Evolutionary conservation across 2,797 vertebrate species (phyloP).

Genomic region (Tragelaphus eurycerus): DNA sequence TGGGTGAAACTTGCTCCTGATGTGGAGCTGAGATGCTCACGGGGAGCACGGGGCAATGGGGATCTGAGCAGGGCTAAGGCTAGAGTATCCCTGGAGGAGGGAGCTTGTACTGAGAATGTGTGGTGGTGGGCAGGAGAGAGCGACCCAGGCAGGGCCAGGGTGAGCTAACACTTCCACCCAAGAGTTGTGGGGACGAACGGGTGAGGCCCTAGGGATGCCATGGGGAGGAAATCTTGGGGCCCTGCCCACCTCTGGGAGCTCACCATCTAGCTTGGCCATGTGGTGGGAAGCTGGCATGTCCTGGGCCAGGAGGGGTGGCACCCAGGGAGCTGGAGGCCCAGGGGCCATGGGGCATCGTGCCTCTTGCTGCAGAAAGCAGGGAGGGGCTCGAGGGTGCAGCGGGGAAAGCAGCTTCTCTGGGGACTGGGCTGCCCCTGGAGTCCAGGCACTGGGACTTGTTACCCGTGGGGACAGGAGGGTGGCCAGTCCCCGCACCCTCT

Average conservation of each 20-base stretch:
- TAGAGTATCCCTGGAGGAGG: not conserved
- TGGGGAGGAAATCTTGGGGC: not conserved
- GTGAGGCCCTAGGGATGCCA: too few relatives aligned
- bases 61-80: not conserved
- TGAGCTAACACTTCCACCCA: too few relatives aligned
- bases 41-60: rapidly evolving
- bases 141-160: not conserved
- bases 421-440: not conserved
- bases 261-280: rapidly evolving
- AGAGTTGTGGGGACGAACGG: not conserved
- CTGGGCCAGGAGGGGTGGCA: too few relatives aligned
- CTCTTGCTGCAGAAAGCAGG: not conserved
- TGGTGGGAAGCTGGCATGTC: not conserved
- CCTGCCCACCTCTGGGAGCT: not conserved
- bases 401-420: too few relatives aligned
- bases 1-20: rapidly evolving
- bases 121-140: not conserved
- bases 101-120: not conserved
- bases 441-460: not conserved
- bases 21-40: rapidly evolving
- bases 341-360: rapidly evolving
- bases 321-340: not conserved
- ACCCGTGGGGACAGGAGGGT: not conserved
- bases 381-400: not conserved
- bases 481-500: rapidly evolving